phyloP scores from a whole-genome alignment of 2,113 vertebrate genomes.

The Gopherus flavomarginatus region DNA sequence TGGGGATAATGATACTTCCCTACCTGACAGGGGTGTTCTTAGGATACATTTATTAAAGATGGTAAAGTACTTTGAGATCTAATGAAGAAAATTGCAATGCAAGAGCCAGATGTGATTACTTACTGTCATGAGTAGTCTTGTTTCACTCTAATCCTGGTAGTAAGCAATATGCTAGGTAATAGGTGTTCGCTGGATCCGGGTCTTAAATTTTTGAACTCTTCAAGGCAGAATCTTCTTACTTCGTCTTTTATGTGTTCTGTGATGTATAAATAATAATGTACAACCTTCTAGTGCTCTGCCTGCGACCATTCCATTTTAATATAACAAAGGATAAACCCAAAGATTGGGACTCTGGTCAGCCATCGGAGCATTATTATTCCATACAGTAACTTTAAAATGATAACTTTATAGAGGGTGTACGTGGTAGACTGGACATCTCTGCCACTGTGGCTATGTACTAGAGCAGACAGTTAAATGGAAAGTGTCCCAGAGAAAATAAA shows the following conservation, averaged over 20 bases:
- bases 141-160: neutral
- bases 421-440: neutral
- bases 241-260: accelerated
- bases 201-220: neutral
- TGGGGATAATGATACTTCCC: neutral
- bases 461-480: slow-evolving; percentile 1
- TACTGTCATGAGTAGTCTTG: accelerated
- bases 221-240: neutral
- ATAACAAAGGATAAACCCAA: neutral
- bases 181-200: neutral
- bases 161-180: accelerated
- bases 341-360: neutral
- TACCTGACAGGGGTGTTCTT: neutral
- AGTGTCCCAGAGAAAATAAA: neutral
- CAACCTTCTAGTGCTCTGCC: neutral
- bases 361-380: neutral
- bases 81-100: neutral
- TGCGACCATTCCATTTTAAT: neutral
- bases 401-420: neutral
- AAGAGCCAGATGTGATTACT: neutral
- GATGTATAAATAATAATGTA: neutral
- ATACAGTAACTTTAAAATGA: slow-evolving; percentile 1
- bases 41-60: neutral
- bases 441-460: neutral
- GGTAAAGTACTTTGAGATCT: neutral